These are phyloP conservation scores for Channallabes apus DNA, from an alignment of 2,797 vertebrate genomes.

Conservation along the genomic window DNA sequence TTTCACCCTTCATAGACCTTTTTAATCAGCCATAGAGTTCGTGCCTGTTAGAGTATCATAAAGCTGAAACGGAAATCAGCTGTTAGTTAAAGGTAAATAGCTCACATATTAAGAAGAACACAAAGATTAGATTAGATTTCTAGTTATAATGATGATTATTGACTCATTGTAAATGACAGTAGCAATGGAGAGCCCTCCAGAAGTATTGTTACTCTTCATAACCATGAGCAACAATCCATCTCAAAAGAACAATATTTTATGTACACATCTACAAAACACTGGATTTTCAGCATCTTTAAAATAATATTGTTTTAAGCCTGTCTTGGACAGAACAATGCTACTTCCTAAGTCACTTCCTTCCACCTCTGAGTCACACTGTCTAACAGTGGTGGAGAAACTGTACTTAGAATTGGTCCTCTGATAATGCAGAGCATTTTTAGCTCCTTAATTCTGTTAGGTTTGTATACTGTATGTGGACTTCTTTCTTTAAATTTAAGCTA, in stretches of 20 bases:
- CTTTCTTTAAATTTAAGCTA: background rate
- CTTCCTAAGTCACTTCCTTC: conserved; percentile 8
- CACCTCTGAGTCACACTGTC: too few relatives aligned
- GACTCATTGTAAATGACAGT: background rate
- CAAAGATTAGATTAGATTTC: background rate
- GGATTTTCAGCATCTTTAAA: background rate
- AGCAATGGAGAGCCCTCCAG: background rate
- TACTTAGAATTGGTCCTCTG: background rate
- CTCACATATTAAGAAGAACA: background rate
- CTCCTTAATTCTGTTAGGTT: background rate
- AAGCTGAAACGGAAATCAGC: background rate
- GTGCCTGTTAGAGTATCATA: background rate
- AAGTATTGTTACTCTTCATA: background rate
- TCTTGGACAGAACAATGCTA: background rate
- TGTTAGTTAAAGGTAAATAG: background rate
- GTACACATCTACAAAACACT: background rate
- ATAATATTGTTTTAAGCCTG: background rate
- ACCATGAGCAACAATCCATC: background rate
- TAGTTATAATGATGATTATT: background rate
- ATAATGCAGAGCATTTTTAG: background rate
- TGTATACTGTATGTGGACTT: background rate
- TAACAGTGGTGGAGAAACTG: background rate
- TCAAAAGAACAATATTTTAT: background rate
- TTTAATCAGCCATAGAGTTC: background rate
- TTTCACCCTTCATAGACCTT: background rate